Base-by-base conservation (phyloP, 2,888 invertebrate genomes). In the Andrena dorsata region DNA sequence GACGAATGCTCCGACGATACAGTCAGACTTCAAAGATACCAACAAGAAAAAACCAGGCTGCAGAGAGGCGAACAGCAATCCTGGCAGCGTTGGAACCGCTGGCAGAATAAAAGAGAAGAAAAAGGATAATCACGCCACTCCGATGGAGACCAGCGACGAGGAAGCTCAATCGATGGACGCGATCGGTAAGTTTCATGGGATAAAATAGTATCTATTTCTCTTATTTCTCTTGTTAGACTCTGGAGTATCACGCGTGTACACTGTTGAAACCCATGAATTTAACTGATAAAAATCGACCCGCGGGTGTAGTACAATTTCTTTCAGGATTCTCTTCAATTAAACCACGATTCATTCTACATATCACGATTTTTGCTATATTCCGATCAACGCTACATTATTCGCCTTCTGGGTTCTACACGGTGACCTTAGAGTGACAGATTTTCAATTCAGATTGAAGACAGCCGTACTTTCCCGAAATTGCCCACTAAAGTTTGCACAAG, bases 121-220 rank as follows among this genome's bases (percentile, higher is more conserved):
- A 85, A 94, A 94, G 74, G 94, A 94, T 71, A 94, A 94, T 86
- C 94, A 94, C 76, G 90, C 91, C 53, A 88, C 89, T 13, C 92
- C 93, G 1, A 94, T 95, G 93, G 96, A 95, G 85, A 95, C 95
- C 41, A 96, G 95, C 86, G 96, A 96, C 86, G 96, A 96, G 75
- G 95, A 95, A 77, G 93, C 94, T 26, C 93, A 94, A 77, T 85
- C 90, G 4, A 90, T 91, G 76, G 93, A 94, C 79, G 86, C 90
- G n/a, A 90, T 92, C 69, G 93, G 93, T 93, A 83, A 93, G 93
- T 93, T 35, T 41, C 1, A 10, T 35, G 16, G 16, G 56, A 58
- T 60, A n/a, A 8, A 49, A 0, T 32, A 28, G 0, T 20, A 35
- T 63, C 8, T 20, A 35, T 63, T 13, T 53, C 20, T 28, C 16